Evolutionary conservation across 2,797 vertebrate genomes (phyloP).

Genomic region (Acanthurus lineatus): DNA sequence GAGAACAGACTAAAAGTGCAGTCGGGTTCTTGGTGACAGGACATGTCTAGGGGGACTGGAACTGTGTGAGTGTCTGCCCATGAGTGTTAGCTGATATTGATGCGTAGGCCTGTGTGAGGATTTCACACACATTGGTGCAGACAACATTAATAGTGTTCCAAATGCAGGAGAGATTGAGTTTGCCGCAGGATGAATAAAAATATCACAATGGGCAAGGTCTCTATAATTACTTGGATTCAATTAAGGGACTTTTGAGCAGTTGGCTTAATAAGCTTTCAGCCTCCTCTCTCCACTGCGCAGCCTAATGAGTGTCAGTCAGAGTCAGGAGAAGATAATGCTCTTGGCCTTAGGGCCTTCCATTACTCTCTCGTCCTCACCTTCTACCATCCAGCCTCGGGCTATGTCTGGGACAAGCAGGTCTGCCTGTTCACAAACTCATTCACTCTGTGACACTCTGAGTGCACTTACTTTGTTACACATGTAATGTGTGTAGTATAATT

Average conservation of each 20-base stretch:
- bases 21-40: constrained; percentile 50
- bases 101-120: constrained; percentile 33
- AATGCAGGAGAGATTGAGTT: constrained; percentile 79
- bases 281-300: constrained; percentile 76
- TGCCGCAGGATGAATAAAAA: constrained; percentile 85
- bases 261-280: constrained; percentile 85
- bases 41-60: constrained; percentile 68
- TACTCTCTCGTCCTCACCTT: constrained; percentile 73
- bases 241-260: constrained; percentile 83
- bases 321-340: constrained; percentile 83
- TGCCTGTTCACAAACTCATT: constrained; percentile 57
- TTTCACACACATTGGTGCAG: constrained; percentile 68
- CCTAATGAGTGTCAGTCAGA: constrained; percentile 87
- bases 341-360: constrained; percentile 78
- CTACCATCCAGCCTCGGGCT: constrained; percentile 63
- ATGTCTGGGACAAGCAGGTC: constrained; percentile 67
- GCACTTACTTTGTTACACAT: constrained; percentile 40
- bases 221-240: constrained; percentile 86
- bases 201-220: constrained; percentile 85
- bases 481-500: constrained; percentile 53
- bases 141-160: constrained; percentile 84
- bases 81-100: constrained; percentile 35
- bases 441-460: constrained; percentile 36
- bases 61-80: constrained; percentile 5
- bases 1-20: constrained; percentile 61